phyloP scores from a whole-genome alignment of 2,888 invertebrate species.

The Melikaiella ostensackeni region DNA sequence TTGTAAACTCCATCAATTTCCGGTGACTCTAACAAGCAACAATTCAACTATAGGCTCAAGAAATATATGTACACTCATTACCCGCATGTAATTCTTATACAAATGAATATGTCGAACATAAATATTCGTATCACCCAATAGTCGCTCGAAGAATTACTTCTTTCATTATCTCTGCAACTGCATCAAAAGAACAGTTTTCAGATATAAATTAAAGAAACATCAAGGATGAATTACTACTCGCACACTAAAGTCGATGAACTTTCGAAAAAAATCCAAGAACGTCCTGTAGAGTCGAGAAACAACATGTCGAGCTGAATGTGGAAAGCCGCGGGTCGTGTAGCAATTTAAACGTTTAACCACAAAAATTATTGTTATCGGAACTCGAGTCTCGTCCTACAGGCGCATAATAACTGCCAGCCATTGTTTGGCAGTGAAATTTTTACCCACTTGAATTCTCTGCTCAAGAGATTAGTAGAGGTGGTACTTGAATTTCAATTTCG shows the following conservation, averaged over 20 bases:
- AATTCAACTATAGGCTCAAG: not conserved
- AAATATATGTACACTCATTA: constrained; percentile 36
- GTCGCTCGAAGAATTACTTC: constrained; percentile 12
- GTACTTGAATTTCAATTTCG: constrained; percentile 27
- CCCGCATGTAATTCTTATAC: constrained; percentile 26
- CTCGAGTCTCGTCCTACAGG: constrained; percentile 49
- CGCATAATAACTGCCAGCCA: constrained; percentile 62
- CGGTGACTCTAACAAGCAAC: constrained; percentile 13
- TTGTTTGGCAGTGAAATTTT: constrained; percentile 56
- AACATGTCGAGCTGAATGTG: constrained; percentile 41
- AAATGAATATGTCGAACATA: constrained; percentile 37
- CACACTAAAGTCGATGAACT: constrained; percentile 16
- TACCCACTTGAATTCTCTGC: constrained; percentile 32
- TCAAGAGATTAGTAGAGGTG: not conserved
- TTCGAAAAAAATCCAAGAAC: constrained; percentile 12
- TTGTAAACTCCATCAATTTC: constrained; percentile 16
- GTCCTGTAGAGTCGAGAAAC: not conserved
- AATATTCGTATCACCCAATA: constrained; percentile 18
- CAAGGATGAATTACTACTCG: constrained; percentile 26
- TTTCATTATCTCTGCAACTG: constrained; percentile 21
- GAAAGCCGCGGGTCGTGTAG: constrained; percentile 67
- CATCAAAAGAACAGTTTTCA: constrained; percentile 10
- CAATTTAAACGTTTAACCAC: constrained; percentile 72
- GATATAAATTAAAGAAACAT: constrained; percentile 19
- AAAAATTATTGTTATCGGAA: constrained; percentile 71